These are phyloP conservation scores for Lasioglossum albipes DNA, from an alignment of 1,140 invertebrate genomes.

Conservation along the genomic window DNA sequence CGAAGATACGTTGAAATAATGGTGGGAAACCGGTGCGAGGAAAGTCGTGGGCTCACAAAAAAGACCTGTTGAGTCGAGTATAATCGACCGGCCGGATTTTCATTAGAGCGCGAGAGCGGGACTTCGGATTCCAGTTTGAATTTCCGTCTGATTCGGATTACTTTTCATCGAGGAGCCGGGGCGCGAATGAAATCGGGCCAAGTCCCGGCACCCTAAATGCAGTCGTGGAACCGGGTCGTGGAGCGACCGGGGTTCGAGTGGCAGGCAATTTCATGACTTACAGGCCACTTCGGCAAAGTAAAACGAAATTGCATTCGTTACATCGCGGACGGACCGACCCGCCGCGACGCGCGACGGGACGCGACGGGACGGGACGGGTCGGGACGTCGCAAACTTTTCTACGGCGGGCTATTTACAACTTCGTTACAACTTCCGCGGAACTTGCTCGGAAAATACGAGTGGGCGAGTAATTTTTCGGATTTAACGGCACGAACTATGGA, in stretches of 20 bases:
- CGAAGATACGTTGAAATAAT: too few species aligned
- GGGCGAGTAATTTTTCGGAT: constrained; percentile 55
- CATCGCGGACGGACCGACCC: constrained; percentile 33
- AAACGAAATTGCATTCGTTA: constrained; percentile 63
- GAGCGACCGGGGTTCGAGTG: constrained; percentile 6
- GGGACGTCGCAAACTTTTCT: constrained; percentile 42
- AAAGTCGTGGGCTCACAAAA: too few species aligned
- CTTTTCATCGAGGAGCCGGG: background rate
- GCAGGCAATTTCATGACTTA: constrained; percentile 58
- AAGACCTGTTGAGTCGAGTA: too few species aligned
- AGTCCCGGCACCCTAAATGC: constrained; percentile 3
- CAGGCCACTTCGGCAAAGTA: constrained; percentile 24
- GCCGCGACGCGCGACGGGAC: constrained; percentile 22
- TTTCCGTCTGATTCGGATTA: background rate
- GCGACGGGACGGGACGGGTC: too few species aligned
- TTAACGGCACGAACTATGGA: constrained; percentile 40
- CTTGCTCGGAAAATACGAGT: constrained; percentile 43
- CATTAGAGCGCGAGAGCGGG: too few species aligned
- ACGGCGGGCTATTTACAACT: constrained; percentile 58
- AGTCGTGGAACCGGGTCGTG: constrained; percentile 3
- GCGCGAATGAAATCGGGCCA: background rate
- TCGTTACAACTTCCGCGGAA: constrained; percentile 54
- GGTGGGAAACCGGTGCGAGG: too few species aligned
- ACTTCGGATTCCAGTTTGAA: background rate
- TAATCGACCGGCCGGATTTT: too few species aligned